Conservation (phyloP, 2,888 invertebrate genomes). For the Polyploca ridens region DNA sequence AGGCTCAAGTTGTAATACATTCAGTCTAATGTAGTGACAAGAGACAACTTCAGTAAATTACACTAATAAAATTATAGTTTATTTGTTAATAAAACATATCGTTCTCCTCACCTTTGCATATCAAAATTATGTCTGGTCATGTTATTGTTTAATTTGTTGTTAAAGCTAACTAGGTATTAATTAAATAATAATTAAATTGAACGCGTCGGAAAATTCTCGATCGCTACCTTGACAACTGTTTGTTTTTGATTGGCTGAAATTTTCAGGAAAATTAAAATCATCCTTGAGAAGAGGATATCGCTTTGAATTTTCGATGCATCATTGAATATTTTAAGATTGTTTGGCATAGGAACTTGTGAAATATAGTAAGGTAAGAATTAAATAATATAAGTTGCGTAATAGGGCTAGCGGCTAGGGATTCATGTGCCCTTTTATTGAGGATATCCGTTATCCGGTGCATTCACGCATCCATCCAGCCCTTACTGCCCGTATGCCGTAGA, state of each 20-base stretch:
- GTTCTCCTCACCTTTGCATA: too few relatives aligned
- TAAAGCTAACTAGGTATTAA: too few relatives aligned
- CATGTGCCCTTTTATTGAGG: constrained; percentile 60
- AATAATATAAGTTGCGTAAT: background rate
- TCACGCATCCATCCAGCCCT: constrained; percentile 11
- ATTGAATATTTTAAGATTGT: constrained; percentile 2
- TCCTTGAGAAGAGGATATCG: constrained; percentile 21
- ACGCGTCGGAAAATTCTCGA: constrained; percentile 61
- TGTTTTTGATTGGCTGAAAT: constrained; percentile 78
- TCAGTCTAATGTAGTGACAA: background rate
- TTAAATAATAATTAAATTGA: constrained; percentile 32
- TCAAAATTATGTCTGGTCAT: background rate
- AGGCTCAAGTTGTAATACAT: background rate
- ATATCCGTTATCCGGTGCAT: constrained; percentile 72
- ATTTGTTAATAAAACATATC: too few relatives aligned
- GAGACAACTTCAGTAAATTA: background rate
- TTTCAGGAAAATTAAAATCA: constrained; percentile 60
- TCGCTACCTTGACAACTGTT: constrained; percentile 74
- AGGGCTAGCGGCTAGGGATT: constrained; percentile 16
- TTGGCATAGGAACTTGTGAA: background rate
- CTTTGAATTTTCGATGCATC: constrained; percentile 9
- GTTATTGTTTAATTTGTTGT: too few relatives aligned
- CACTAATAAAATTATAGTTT: background rate
- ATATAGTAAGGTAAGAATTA: constrained; percentile 5
- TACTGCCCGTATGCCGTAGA: background rate